Percentiles rank a stretch among this genome's conserved stretches.
phyloP scores from a whole-genome alignment of 1,140 invertebrate genomes.

The Samia ricini region DNA sequence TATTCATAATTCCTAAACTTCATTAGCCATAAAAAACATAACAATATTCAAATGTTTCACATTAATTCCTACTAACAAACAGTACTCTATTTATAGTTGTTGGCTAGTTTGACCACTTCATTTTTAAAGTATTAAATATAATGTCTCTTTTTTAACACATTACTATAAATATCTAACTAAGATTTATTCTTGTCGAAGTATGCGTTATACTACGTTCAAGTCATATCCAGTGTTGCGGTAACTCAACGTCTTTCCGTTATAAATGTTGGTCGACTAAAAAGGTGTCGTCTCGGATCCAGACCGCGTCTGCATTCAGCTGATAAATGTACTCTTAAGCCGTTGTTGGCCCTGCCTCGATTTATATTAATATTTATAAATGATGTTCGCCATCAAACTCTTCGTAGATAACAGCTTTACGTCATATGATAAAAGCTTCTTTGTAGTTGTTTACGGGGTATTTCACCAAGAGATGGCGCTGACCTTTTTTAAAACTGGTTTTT shows the following conservation, averaged over 20 bases:
- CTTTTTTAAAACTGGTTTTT: too few relatives aligned
- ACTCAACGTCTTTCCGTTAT: slow-evolving; percentile 37
- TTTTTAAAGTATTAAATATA: too few relatives aligned
- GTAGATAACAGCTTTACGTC: not conserved
- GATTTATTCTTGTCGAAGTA: not conserved
- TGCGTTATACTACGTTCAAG: not conserved
- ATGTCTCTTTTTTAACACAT: too few relatives aligned
- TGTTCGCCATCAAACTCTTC: not conserved
- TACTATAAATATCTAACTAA: too few relatives aligned
- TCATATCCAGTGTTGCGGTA: slow-evolving; percentile 26
- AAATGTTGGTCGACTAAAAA: slow-evolving; percentile 67
- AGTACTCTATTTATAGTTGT: too few relatives aligned
- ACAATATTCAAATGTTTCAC: too few relatives aligned
- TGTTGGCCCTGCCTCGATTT: slow-evolving; percentile 38
- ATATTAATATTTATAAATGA: slow-evolving; percentile 46
- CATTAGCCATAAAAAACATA: too few relatives aligned
- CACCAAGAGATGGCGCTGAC: too few relatives aligned
- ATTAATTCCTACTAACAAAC: too few relatives aligned
- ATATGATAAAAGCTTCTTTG: not conserved
- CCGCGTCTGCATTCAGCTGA: slow-evolving; percentile 54
- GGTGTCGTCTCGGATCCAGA: slow-evolving; percentile 49
- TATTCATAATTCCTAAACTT: too few relatives aligned
- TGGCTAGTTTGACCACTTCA: too few relatives aligned
- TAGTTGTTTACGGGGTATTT: too few relatives aligned
- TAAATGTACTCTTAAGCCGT: slow-evolving; percentile 53